Conservation (phyloP, 2,113 vertebrate species). For the Addax nasomaculatus region DNA sequence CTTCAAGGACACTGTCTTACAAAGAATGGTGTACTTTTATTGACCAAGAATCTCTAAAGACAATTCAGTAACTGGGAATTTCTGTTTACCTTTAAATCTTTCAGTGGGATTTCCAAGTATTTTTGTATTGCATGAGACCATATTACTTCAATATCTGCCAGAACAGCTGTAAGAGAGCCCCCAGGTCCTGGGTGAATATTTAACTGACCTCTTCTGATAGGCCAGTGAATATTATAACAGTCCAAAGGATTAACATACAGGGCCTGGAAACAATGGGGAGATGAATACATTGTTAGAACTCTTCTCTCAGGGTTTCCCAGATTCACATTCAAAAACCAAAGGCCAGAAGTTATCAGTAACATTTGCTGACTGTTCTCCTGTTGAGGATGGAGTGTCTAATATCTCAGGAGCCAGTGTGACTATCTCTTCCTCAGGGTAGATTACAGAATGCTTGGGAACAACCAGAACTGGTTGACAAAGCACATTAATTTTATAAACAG, state of each 20-base stretch:
- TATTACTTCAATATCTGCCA: slow-evolving; percentile 94
- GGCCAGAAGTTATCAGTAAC: not conserved
- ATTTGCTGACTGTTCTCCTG: not conserved
- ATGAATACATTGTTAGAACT: not conserved
- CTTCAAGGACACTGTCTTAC: not conserved
- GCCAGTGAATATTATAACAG: slow-evolving; percentile 94
- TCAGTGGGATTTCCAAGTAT: slow-evolving; percentile 93
- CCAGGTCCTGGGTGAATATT: slow-evolving; percentile 91
- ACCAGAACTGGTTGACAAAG: not conserved
- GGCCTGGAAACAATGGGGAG: slow-evolving; percentile 79
- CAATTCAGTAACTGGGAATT: not conserved
- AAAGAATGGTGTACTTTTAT: not conserved
- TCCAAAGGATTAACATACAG: slow-evolving; percentile 92
- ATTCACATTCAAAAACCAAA: not conserved
- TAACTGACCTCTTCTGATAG: slow-evolving; percentile 91
- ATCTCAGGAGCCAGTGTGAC: not conserved
- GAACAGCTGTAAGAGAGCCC: slow-evolving; percentile 91
- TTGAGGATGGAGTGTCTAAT: not conserved
- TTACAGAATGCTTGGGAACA: not conserved
- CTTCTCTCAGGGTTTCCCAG: not conserved
- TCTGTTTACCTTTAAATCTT: slow-evolving; percentile 94
- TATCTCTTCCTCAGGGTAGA: not conserved
- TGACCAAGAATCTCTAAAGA: not conserved
- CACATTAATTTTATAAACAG: not conserved
- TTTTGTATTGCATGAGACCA: slow-evolving; percentile 96